Evolutionary conservation across 2,113 vertebrate species (phyloP).

Genomic region (Corythornis vintsioides): DNA sequence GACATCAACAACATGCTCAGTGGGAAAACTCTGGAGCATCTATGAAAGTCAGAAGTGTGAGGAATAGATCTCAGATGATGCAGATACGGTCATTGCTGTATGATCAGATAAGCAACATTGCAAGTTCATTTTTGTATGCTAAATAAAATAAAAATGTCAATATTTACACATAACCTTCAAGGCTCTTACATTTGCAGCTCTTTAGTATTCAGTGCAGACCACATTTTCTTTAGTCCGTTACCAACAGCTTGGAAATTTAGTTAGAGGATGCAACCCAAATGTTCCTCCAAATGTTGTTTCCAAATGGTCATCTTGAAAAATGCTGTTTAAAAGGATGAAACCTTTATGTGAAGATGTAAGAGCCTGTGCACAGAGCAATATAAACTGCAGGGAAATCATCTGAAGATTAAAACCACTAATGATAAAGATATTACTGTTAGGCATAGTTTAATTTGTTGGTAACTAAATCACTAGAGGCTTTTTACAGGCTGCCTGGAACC

Average conservation of each 20-base stretch:
- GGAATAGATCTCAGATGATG: slow-evolving; percentile 50
- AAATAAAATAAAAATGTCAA: slow-evolving; percentile 83
- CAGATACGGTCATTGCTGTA: slow-evolving; percentile 57
- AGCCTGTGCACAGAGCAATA: slow-evolving; percentile 28
- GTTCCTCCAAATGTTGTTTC: slow-evolving; percentile 87
- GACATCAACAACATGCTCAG: slow-evolving; percentile 66
- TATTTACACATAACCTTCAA: slow-evolving; percentile 85
- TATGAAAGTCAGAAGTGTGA: slow-evolving; percentile 76
- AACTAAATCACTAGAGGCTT: slow-evolving; percentile 70
- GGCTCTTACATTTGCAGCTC: slow-evolving; percentile 75
- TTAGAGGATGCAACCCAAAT: slow-evolving; percentile 88
- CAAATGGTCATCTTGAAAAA: slow-evolving; percentile 82
- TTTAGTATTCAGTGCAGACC: slow-evolving; percentile 82
- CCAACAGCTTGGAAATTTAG: slow-evolving; percentile 87
- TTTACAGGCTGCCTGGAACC: slow-evolving; percentile 64
- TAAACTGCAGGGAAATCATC: slow-evolving; percentile 60
- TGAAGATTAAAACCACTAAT: slow-evolving; percentile 68
- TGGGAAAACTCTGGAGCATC: slow-evolving; percentile 59
- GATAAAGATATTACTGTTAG: slow-evolving; percentile 64
- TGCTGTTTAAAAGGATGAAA: slow-evolving; percentile 68
- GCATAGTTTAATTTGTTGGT: slow-evolving; percentile 70
- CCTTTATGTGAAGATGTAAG: slow-evolving; percentile 65
- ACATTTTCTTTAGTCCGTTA: slow-evolving; percentile 81
- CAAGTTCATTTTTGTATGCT: slow-evolving; percentile 74
- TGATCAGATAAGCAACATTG: slow-evolving; percentile 69